Percentiles rank a stretch among this genome's conserved stretches.
These are phyloP conservation scores for Limnephilus auricula DNA, from an alignment of 2,888 invertebrate genomes.

Conservation along the genomic window DNA sequence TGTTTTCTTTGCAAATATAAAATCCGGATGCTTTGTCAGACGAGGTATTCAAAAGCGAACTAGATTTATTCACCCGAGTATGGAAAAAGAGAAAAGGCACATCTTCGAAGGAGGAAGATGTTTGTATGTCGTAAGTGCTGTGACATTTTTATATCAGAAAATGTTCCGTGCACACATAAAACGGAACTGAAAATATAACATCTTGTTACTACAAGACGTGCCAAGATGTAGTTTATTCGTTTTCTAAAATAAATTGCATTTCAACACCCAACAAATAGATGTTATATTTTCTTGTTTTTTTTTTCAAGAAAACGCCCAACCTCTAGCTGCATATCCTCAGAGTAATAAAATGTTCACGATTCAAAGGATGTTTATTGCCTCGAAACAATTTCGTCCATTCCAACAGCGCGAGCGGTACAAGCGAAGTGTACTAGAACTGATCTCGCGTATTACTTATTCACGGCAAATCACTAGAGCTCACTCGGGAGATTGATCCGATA, in stretches of 20 bases:
- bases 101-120: constrained; percentile 30
- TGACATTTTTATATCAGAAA: constrained; percentile 13
- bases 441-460: constrained; percentile 57
- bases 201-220: background rate
- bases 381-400: constrained; percentile 27
- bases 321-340: constrained; percentile 12
- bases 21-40: constrained; percentile 42
- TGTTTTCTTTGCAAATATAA: constrained; percentile 26
- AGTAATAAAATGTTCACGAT: constrained; percentile 33
- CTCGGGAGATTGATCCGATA: constrained; percentile 57
- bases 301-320: constrained; percentile 7
- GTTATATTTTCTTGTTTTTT: background rate
- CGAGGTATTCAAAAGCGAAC: constrained; percentile 31
- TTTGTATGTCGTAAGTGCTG: constrained; percentile 30
- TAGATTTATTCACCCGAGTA: constrained; percentile 49
- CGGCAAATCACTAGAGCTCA: constrained; percentile 50
- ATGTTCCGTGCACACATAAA: constrained; percentile 2
- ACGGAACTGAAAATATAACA: background rate
- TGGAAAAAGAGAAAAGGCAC: constrained; percentile 29
- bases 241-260: constrained; percentile 2
- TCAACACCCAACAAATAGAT: background rate
- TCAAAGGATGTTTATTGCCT: constrained; percentile 15
- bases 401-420: background rate
- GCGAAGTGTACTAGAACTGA: constrained; percentile 38
- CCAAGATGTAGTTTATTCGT: background rate